Conservation (phyloP, 2,797 vertebrate genomes). For the Ctenopoma kingsleyae region DNA sequence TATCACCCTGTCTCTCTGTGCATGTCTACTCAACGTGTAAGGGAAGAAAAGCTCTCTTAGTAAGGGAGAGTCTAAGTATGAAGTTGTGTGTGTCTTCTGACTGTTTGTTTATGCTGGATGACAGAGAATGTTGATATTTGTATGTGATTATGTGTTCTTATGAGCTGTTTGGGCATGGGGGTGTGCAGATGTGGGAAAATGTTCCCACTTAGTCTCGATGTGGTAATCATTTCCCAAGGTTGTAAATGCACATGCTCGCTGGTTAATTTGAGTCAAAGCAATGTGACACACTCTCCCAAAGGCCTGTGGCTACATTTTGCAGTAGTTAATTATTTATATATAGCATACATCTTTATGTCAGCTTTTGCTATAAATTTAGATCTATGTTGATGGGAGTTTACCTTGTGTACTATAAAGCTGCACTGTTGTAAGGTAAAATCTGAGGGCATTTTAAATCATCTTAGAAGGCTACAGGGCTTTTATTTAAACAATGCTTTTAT, state of each 20-base stretch:
- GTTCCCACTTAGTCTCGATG: conserved; percentile 3
- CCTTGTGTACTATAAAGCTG: background rate
- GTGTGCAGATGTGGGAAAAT: conserved; percentile 22
- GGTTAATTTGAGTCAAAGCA: background rate
- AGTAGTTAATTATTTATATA: background rate
- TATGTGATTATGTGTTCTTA: conserved; percentile 29
- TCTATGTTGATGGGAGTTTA: background rate
- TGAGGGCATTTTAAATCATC: background rate
- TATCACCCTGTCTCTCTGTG: conserved; percentile 21
- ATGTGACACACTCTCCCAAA: background rate
- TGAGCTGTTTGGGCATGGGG: conserved; percentile 10
- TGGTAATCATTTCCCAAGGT: conserved; percentile 4
- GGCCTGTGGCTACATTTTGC: background rate
- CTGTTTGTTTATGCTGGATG: conserved; percentile 31
- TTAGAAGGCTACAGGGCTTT: background rate
- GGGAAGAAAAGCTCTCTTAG: conserved; percentile 14
- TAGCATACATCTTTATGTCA: background rate
- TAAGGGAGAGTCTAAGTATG: conserved; percentile 8
- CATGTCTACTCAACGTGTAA: conserved; percentile 20
- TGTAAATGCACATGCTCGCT: background rate
- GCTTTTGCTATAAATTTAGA: background rate
- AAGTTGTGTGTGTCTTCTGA: conserved; percentile 7
- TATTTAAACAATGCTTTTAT: background rate
- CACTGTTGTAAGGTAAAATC: background rate
- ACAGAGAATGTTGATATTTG: conserved; percentile 28